phyloP scores from a whole-genome alignment of 2,888 invertebrate genomes.

The Cosmia pyralina region DNA sequence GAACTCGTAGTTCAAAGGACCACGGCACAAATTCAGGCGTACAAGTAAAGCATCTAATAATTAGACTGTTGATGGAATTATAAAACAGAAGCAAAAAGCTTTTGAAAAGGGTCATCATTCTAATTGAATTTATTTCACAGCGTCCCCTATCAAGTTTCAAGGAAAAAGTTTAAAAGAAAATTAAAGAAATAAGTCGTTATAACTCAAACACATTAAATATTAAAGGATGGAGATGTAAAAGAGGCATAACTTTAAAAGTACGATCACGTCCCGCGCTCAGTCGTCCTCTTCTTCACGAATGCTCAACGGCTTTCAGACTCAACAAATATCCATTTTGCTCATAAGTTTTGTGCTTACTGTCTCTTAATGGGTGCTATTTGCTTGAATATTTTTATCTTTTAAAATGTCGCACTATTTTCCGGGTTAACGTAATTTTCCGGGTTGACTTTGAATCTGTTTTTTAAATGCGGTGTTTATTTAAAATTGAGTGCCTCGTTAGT shows the following conservation, averaged over 20 bases:
- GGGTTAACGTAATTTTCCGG: conserved; percentile 37
- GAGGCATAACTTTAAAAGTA: conserved; percentile 68
- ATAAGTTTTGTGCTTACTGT: conserved; percentile 66
- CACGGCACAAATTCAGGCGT: not conserved
- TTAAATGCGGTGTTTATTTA: too few relatives aligned
- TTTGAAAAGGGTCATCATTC: conserved; percentile 28
- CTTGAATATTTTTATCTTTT: conserved; percentile 55
- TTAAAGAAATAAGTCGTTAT: conserved; percentile 38
- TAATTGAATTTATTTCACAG: conserved; percentile 30
- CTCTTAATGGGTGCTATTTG: conserved; percentile 59
- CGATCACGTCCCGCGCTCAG: conserved; percentile 71
- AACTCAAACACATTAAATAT: conserved; percentile 42
- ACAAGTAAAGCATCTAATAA: conserved; percentile 12
- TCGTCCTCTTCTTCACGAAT: conserved; percentile 58
- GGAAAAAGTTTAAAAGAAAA: conserved; percentile 27
- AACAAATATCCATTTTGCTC: conserved; percentile 77
- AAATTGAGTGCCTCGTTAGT: too few relatives aligned
- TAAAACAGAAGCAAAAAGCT: conserved; percentile 27
- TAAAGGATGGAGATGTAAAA: conserved; percentile 56
- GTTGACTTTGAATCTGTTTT: conserved; percentile 16
- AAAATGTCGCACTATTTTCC: conserved; percentile 40
- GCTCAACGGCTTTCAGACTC: conserved; percentile 69
- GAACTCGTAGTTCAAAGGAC: not conserved
- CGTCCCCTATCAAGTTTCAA: conserved; percentile 35
- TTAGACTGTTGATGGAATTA: conserved; percentile 13